Conservation (phyloP, 1,140 invertebrate species). For the Leguminivora glycinivorella region DNA sequence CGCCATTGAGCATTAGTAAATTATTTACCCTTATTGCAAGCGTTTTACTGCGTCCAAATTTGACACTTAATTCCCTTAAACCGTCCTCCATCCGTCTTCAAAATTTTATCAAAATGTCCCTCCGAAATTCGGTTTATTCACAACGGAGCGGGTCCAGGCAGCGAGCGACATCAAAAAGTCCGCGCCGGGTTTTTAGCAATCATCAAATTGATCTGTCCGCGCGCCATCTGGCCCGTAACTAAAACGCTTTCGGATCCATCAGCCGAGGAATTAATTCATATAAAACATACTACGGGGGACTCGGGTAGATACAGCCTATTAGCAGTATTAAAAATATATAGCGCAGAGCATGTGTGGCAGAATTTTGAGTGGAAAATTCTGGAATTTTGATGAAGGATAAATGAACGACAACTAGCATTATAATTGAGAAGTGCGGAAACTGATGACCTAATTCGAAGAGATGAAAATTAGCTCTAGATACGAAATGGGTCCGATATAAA, state of each 20-base stretch:
- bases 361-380: background rate
- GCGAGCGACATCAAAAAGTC: slow-evolving; percentile 63
- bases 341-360: background rate
- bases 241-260: slow-evolving; percentile 63
- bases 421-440: too few species aligned
- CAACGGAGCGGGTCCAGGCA: slow-evolving; percentile 29
- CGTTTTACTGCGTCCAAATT: background rate
- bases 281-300: slow-evolving; percentile 60
- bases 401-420: too few species aligned
- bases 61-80: slow-evolving; percentile 1
- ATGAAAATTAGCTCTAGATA: too few species aligned
- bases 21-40: background rate
- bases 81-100: slow-evolving; percentile 3
- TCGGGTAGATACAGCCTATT: background rate
- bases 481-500: too few species aligned
- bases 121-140: slow-evolving; percentile 9
- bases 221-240: slow-evolving; percentile 72
- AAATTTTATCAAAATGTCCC: slow-evolving; percentile 16
- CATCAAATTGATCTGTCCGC: slow-evolving; percentile 77
- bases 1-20: too few species aligned
- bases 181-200: slow-evolving; percentile 66
- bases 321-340: background rate
- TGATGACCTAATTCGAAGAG: too few species aligned
- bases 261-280: slow-evolving; percentile 76
- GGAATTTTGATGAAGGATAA: too few species aligned